phyloP scores from a whole-genome alignment of 2,113 vertebrate genomes.

The Macroglossus sobrinus region DNA sequence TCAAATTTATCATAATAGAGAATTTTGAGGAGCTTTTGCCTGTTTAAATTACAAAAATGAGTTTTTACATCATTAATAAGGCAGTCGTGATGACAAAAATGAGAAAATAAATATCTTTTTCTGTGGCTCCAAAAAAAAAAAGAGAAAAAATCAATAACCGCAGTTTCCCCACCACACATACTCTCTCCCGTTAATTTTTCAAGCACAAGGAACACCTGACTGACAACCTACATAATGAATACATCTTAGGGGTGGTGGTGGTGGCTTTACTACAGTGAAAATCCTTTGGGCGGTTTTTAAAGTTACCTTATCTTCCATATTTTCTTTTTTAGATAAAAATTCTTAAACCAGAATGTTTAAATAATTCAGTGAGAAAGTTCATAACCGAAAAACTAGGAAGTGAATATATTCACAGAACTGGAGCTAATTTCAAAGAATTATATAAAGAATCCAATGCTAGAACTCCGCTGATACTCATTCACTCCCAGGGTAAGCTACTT shows the following conservation, averaged over 20 bases:
- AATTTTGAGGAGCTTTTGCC: neutral
- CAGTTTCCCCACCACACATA: neutral
- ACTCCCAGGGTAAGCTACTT: slow-evolving; percentile 70
- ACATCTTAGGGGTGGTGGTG: neutral
- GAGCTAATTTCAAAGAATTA: slow-evolving; percentile 58
- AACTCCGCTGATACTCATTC: slow-evolving; percentile 71
- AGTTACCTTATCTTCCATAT: neutral
- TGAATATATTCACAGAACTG: slow-evolving; percentile 58
- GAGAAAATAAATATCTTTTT: slow-evolving; percentile 54
- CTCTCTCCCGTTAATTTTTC: too few species aligned
- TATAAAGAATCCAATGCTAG: slow-evolving; percentile 64
- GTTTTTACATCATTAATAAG: neutral
- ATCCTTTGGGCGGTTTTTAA: neutral
- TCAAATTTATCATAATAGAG: neutral
- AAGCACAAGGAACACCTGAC: neutral
- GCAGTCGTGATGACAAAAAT: neutral
- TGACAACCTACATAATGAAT: neutral
- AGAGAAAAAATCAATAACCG: too few species aligned
- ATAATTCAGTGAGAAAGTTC: slow-evolving; percentile 69
- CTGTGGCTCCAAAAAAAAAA: neutral
- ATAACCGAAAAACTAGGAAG: slow-evolving; percentile 75
- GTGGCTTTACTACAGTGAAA: neutral
- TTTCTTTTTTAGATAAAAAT: slow-evolving; percentile 77
- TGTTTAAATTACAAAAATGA: slow-evolving; percentile 37
- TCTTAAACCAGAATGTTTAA: slow-evolving; percentile 74